phyloP scores from a whole-genome alignment of 2,888 invertebrate species.

The Agrochola litura region DNA sequence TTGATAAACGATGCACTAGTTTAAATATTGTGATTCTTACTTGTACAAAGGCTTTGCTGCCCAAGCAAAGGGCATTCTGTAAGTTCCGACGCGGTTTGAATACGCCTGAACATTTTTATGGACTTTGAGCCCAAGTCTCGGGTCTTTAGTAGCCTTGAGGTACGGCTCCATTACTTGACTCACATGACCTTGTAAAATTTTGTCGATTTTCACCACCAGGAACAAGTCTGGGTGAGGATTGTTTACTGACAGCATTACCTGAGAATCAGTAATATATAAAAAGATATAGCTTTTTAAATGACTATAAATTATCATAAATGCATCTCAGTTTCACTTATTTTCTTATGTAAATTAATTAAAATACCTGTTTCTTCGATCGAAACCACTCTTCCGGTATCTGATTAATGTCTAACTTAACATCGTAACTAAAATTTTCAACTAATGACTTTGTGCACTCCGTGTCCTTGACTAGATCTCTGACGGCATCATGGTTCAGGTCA shows the following conservation, averaged over 20 bases:
- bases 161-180: constrained; percentile 96
- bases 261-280: constrained; percentile 67
- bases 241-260: constrained; percentile 97
- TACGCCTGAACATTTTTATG: constrained; percentile 95
- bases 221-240: constrained; percentile 97
- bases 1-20: no score
- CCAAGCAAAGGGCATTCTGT: constrained; percentile 99
- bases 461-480: constrained; percentile 90
- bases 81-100: constrained; percentile 96
- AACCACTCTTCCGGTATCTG: constrained; percentile 95
- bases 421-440: constrained; percentile 88
- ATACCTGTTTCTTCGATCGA: constrained; percentile 91
- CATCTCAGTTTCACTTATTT: constrained; percentile 35
- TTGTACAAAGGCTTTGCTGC: constrained; percentile 96
- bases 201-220: constrained; percentile 97
- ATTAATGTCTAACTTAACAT: constrained; percentile 92
- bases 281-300: constrained; percentile 3
- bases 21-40: constrained; percentile 52
- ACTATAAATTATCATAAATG: constrained; percentile 21
- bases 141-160: constrained; percentile 95
- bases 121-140: constrained; percentile 94
- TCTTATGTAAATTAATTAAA: constrained; percentile 33
- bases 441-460: constrained; percentile 87
- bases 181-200: constrained; percentile 97
- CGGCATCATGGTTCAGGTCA: constrained; percentile 94